Conservation (phyloP, 2,888 invertebrate genomes). For the Petrolisthes manimaculis region DNA sequence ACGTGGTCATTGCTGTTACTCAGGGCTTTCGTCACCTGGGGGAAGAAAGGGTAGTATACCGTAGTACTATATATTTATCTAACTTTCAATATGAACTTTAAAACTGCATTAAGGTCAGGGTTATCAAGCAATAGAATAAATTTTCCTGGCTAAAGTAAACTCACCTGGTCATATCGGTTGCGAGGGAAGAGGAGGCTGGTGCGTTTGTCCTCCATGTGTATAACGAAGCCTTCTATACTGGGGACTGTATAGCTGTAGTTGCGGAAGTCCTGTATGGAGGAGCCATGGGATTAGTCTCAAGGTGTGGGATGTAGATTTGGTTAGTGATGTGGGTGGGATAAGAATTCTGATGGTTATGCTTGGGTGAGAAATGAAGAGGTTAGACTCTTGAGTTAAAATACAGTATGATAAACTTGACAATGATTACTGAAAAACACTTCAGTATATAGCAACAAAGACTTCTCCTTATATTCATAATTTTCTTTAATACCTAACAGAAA, state of each 20-base stretch:
- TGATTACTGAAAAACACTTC: background rate
- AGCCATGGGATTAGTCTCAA: background rate
- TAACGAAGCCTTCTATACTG: conserved; percentile 80
- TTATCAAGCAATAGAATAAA: background rate
- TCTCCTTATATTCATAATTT: too few species aligned
- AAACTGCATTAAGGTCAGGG: too few species aligned
- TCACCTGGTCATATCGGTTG: conserved; percentile 79
- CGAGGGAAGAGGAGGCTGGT: conserved; percentile 82
- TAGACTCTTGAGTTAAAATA: background rate
- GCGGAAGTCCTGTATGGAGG: conserved; percentile 78
- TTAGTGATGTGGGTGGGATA: too few species aligned
- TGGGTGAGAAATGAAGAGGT: too few species aligned
- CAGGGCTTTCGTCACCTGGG: conserved; percentile 79
- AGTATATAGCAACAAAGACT: too few species aligned
- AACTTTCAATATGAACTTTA: background rate
- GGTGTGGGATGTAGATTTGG: too few species aligned
- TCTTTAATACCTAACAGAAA: too few species aligned
- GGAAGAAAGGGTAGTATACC: background rate
- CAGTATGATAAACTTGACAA: background rate
- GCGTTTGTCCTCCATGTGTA: conserved; percentile 85
- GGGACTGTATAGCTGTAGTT: conserved; percentile 86
- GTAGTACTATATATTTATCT: background rate
- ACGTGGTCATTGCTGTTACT: conserved; percentile 87
- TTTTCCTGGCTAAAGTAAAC: background rate
- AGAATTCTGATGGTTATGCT: too few species aligned